Percentiles rank a stretch among this genome's conserved stretches.
These are phyloP conservation scores for Stegostoma tigrinum DNA, from an alignment of 2,113 vertebrate species.

Conservation along the genomic window DNA sequence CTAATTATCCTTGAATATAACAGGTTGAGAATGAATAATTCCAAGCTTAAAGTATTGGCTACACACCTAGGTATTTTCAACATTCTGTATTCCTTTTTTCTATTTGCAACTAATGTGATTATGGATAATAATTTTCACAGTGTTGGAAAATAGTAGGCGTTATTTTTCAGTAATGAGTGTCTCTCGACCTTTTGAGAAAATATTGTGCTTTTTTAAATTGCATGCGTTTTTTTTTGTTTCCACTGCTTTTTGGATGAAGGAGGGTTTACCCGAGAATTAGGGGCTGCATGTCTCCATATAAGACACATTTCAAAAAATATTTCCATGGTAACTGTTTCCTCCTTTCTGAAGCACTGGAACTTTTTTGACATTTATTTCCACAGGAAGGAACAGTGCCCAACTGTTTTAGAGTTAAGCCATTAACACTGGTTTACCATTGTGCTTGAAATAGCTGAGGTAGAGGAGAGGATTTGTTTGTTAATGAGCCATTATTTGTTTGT, in stretches of 20 bases:
- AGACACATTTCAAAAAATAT: not conserved
- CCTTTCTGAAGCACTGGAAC: not conserved
- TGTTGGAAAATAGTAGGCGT: not conserved
- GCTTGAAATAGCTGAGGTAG: not conserved
- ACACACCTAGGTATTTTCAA: not conserved
- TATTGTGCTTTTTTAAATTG: not conserved
- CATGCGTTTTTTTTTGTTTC: not conserved
- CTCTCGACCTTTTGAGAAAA: not conserved
- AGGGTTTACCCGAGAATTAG: not conserved
- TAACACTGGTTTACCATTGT: not conserved
- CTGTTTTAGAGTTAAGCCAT: not conserved
- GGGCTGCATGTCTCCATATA: not conserved
- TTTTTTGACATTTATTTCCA: not conserved
- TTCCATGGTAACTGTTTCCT: not conserved
- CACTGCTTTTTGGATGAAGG: not conserved
- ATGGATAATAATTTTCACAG: not conserved
- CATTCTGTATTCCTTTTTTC: not conserved
- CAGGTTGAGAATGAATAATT: slow-evolving; percentile 8
- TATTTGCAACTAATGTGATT: not conserved
- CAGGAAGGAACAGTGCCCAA: not conserved
- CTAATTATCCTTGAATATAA: slow-evolving; percentile 7
- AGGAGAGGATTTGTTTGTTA: not conserved
- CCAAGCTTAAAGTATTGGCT: slow-evolving; percentile 4
- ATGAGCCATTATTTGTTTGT: not conserved
- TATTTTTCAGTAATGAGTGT: not conserved